Evolutionary conservation across 2,888 invertebrate species (phyloP), one percentile per base, ranked within the genome.

Genomic region (Acleris sparsana): DNA sequence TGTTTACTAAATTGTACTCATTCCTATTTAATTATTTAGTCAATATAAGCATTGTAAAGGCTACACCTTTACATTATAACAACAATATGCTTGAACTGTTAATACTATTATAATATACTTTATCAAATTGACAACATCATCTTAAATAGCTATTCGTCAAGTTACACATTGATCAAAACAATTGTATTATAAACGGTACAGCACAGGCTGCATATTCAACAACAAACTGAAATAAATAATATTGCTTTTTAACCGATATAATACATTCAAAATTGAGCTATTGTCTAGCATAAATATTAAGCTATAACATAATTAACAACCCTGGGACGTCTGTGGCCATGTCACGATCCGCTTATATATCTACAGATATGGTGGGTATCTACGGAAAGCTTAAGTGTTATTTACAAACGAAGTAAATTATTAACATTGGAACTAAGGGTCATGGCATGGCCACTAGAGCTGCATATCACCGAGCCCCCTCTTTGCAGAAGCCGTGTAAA

Each of bases 311-410:
- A 70, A 86, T 86, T 82, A 86, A 88, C 91, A 92, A 92, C 92
- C 92, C 90, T 82, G 86, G 90, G 89, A 88, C 86, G 76, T 85
- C 85, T 80, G 86, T 86, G 86, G 89, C 92, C 90, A 89, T 89
- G 92, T 84, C 90, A 86, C 80, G 71, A 70, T 68, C 62, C 61
- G 57, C 67, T 76, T 75, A 73, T 74, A 75, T 77, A 78, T 77
- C 75, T 74, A 79, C 69, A 74, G 65, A 66, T 66, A 66, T 74
- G 71, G 73, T 78, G 58, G 58, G 62, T 73, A 68, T 63, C 77
- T 55, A 73, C 76, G 76, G 75, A 78, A 74, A 79, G 70, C 74
- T 77, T 76, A 79, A n/a, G 74, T 69, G 69, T 72, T 89, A 89
- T 89, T 85, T 88, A 89, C 88, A 90, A 77, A 78, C 72, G 76